Percentiles rank a stretch among this genome's conserved stretches.
These are phyloP conservation scores for Salmo trutta DNA, from an alignment of 2,797 vertebrate genomes.

Conservation along the genomic window DNA sequence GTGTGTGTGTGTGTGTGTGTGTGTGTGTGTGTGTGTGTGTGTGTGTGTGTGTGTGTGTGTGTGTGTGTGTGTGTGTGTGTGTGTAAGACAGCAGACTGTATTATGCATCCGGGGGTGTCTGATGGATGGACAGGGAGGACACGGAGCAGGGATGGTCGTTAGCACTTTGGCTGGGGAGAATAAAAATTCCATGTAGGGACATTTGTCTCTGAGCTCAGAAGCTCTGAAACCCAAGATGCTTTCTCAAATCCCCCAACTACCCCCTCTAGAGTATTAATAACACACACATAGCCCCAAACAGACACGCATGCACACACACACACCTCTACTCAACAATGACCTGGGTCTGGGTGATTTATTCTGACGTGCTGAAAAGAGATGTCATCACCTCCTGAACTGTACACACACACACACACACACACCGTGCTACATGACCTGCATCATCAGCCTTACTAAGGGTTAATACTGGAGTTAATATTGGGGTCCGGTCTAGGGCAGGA, in stretches of 20 bases:
- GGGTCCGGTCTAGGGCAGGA: not conserved
- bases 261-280: conserved; percentile 75
- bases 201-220: conserved; percentile 72
- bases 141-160: conserved; percentile 49
- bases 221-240: conserved; percentile 73
- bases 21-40: too few relatives aligned
- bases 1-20: too few relatives aligned
- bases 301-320: conserved; percentile 8
- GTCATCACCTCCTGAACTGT: conserved; percentile 33
- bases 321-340: conserved; percentile 54
- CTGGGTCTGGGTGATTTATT: conserved; percentile 29
- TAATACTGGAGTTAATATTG: conserved; percentile 10
- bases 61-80: too few relatives aligned
- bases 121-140: conserved; percentile 32
- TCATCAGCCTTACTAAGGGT: conserved; percentile 11
- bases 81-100: conserved; percentile 32
- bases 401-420: too few relatives aligned
- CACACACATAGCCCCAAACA: conserved; percentile 48
- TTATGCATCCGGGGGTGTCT: conserved; percentile 25
- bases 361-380: conserved; percentile 46
- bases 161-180: conserved; percentile 54
- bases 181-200: conserved; percentile 73
- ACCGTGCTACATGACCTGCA: not conserved
- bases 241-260: conserved; percentile 65
- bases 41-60: not conserved